Base-by-base conservation (phyloP, 2,888 invertebrate genomes). In the Mythimna pallens region DNA sequence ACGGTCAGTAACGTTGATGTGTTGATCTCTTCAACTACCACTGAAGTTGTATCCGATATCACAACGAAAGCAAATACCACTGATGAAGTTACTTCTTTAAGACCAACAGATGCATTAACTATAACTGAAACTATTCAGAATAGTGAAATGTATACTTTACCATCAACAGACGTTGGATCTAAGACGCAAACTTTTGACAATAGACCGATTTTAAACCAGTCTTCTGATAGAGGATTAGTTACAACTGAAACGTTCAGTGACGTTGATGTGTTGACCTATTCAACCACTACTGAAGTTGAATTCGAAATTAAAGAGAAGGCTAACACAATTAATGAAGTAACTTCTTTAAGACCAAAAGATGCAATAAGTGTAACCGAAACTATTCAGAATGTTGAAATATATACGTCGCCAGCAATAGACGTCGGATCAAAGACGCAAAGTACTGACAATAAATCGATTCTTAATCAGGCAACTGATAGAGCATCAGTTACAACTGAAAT, bases 121-220 rank as follows among this genome's bases (percentile, higher is more conserved):
- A 9, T 54, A 12, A 69, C 70, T 43, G 30, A 70, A 70, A 70
- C 30, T 22, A 20, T 70, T 43, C 50, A 52, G 8, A 52, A 52
- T 52, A 9, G n/a, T 52, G 50, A 52, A 52, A n/a, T n/a, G 3
- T 9, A 52, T 9, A 52, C 50, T n/a, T 52, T 7, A 9, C 50
- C 50, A 52, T 3, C 9, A 52, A n/a, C n/a, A n/a, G 20, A 52
- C 3, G n/a, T 52, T 8, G 20, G 3, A n/a, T n/a, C 50, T 2
- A 20, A 52, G 9, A 52, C 50, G 9, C 50, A n/a, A 52, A 20
- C n/a, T 52, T 8, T n/a, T 52, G 50, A 52, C 50, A 3, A 9
- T 52, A 6, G n/a, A 52, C 9, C n/a, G 20, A 52, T 20, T 52
- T 2, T 9, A n/a, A 52, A 52, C 8, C n/a, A 52, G n/a, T 7